These are phyloP conservation scores for Pampusana beccarii DNA, from an alignment of 2,113 vertebrate species.

Conservation along the genomic window DNA sequence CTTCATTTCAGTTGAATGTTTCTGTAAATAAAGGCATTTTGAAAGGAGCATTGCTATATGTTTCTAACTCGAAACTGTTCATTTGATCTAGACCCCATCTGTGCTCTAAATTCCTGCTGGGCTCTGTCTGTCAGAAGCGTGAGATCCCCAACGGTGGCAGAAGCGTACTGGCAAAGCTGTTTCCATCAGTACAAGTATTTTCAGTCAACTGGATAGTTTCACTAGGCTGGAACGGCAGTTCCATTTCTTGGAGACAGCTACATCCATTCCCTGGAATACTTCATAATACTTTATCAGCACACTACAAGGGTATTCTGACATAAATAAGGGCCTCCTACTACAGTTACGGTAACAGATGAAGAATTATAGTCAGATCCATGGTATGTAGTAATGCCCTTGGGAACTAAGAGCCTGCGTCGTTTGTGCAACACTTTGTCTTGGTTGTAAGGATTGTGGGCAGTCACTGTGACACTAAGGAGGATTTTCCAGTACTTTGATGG, in stretches of 20 bases:
- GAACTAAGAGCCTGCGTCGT: not conserved
- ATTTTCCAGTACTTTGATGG: constrained; percentile 16
- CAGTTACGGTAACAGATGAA: constrained; percentile 49
- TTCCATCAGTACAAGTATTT: constrained; percentile 17
- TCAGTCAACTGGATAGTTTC: constrained; percentile 40
- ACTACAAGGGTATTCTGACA: constrained; percentile 36
- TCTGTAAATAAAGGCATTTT: constrained; percentile 64
- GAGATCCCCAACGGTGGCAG: not conserved
- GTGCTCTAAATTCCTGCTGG: constrained; percentile 4
- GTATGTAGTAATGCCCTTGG: constrained; percentile 33
- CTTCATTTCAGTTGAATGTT: constrained; percentile 59
- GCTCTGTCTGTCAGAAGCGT: constrained; percentile 1
- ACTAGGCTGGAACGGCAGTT: constrained; percentile 51
- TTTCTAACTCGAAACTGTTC: constrained; percentile 43
- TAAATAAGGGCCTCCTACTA: constrained; percentile 40
- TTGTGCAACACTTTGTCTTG: constrained; percentile 51
- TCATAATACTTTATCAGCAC: constrained; percentile 40
- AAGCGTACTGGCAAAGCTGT: not conserved
- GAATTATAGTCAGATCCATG: constrained; percentile 2
- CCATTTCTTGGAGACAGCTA: constrained; percentile 43
- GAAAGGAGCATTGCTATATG: constrained; percentile 44
- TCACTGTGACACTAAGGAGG: not conserved
- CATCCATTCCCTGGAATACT: constrained; percentile 40
- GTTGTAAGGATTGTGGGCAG: constrained; percentile 31
- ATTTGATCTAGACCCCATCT: constrained; percentile 29